phyloP scores from a whole-genome alignment of 2,888 invertebrate genomes.

The Callyntrura guangdongensis region DNA sequence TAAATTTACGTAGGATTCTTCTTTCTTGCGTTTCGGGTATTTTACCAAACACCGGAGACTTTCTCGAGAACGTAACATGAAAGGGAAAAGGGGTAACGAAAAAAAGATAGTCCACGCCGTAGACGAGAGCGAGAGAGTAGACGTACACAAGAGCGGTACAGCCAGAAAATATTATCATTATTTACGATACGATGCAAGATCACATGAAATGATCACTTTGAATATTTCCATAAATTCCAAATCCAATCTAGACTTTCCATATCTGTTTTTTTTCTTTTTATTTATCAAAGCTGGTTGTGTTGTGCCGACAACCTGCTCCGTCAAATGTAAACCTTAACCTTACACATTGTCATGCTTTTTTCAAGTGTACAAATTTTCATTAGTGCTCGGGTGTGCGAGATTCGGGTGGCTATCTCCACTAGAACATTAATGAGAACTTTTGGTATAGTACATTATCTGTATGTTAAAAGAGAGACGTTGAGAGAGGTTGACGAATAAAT shows the following conservation, averaged over 20 bases:
- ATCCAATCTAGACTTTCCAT: conserved; percentile 40
- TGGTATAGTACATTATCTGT: neutral
- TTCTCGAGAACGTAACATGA: conserved; percentile 10
- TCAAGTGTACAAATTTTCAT: conserved; percentile 30
- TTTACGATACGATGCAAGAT: conserved; percentile 63
- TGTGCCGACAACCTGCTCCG: neutral
- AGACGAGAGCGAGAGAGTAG: neutral
- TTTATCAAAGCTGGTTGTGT: neutral
- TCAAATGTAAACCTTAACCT: too few species aligned
- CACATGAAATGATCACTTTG: conserved; percentile 56
- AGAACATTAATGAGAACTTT: neutral
- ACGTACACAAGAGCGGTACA: conserved; percentile 11
- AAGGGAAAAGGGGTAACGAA: neutral
- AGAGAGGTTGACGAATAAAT: neutral
- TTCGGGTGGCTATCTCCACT: conserved; percentile 8
- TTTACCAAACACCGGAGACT: neutral
- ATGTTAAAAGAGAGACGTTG: neutral
- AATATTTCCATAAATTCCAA: conserved; percentile 64
- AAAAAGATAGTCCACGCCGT: neutral
- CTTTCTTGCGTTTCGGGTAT: neutral
- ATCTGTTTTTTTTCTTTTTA: conserved; percentile 11
- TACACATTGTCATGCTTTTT: neutral
- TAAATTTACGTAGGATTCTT: neutral
- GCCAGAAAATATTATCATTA: conserved; percentile 53
- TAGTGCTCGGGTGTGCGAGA: neutral